phyloP scores from a whole-genome alignment of 2,797 vertebrate genomes.

The Selene dorsalis region DNA sequence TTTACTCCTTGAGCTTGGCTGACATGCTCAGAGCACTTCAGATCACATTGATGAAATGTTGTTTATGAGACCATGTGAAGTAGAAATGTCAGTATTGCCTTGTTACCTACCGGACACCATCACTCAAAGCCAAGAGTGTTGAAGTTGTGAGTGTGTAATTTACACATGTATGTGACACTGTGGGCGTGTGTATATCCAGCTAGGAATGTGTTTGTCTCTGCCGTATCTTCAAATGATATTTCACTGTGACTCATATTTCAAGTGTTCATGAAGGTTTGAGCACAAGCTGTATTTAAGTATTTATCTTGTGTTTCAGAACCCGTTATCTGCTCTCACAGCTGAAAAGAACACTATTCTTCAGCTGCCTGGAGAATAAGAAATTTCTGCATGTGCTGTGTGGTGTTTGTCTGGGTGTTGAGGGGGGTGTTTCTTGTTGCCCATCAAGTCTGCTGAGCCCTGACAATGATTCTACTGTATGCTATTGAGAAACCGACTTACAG shows the following conservation, averaged over 20 bases:
- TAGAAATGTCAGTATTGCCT: constrained; percentile 58
- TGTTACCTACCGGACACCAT: constrained; percentile 54
- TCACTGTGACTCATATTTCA: constrained; percentile 42
- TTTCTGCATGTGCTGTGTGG: constrained; percentile 1
- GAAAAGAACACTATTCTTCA: constrained; percentile 33
- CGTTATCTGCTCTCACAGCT: constrained; percentile 18
- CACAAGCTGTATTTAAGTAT: constrained; percentile 39
- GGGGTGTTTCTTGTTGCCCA: constrained; percentile 9
- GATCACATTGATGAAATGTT: constrained; percentile 68
- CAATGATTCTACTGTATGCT: constrained; percentile 12
- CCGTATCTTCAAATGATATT: constrained; percentile 30
- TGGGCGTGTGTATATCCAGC: constrained; percentile 33
- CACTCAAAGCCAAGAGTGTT: constrained; percentile 62
- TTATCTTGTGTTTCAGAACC: constrained; percentile 34
- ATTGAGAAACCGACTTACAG: constrained; percentile 34
- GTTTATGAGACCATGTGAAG: constrained; percentile 69
- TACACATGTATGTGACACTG: constrained; percentile 40
- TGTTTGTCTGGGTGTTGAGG: neutral
- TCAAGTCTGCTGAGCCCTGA: constrained; percentile 29
- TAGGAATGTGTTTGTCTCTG: constrained; percentile 45
- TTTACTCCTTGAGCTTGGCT: constrained; percentile 67
- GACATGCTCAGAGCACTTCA: constrained; percentile 61
- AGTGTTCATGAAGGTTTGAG: constrained; percentile 38
- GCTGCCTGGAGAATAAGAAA: constrained; percentile 37
- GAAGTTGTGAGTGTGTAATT: constrained; percentile 49